Conservation (phyloP, 2,797 vertebrate genomes). For the Pyrocephalus nanus region DNA sequence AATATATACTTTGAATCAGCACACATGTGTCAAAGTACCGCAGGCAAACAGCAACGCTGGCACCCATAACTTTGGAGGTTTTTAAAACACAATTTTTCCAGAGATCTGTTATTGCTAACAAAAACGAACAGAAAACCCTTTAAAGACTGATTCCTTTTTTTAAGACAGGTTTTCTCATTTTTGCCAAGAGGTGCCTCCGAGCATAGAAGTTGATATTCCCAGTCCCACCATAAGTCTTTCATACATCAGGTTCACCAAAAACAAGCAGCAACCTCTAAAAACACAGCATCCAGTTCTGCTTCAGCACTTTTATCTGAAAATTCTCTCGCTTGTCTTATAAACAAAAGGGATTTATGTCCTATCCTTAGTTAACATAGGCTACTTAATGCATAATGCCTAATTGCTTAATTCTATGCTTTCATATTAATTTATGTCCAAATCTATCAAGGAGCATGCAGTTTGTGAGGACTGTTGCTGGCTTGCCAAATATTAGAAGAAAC, state of each 20-base stretch:
- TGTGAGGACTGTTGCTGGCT: neutral
- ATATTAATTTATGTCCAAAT: neutral
- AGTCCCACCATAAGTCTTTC: neutral
- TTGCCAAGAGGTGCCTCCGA: neutral
- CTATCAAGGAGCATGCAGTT: neutral
- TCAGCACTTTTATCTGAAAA: neutral
- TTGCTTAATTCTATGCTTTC: neutral
- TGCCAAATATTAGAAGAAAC: neutral
- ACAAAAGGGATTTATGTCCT: neutral
- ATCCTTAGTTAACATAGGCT: neutral
- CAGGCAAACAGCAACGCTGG: neutral
- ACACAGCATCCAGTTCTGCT: neutral
- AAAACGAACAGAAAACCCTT: neutral
- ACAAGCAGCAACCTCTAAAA: neutral
- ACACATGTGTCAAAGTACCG: fast-evolving
- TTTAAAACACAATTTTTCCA: neutral
- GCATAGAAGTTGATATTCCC: neutral
- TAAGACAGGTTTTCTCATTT: neutral
- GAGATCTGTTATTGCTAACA: neutral
- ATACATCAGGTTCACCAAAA: neutral
- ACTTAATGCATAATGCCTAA: neutral
- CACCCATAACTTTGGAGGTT: neutral
- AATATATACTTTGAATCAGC: neutral
- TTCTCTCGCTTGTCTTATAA: neutral
- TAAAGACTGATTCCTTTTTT: neutral